These are phyloP conservation scores for Melinaea marsaeus DNA, from an alignment of 2,888 invertebrate genomes.

Conservation along the genomic window DNA sequence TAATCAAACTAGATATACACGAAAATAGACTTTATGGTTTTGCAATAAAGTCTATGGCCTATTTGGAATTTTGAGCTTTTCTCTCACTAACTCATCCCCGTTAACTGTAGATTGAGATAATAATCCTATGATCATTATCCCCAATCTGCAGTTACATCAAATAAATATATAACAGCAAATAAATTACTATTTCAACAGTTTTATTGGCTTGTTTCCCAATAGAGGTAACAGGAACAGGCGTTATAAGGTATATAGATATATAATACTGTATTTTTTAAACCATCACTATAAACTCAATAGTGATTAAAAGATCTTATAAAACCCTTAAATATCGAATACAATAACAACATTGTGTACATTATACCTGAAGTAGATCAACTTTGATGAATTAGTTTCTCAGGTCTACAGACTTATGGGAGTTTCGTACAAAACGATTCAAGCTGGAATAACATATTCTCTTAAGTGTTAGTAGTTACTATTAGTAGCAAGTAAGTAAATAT, in stretches of 20 bases:
- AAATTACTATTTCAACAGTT: conserved; percentile 4
- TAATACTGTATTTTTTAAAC: not conserved
- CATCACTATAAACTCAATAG: not conserved
- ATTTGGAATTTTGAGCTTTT: not conserved
- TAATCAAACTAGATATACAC: not conserved
- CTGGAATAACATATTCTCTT: too few species aligned
- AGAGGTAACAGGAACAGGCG: not conserved
- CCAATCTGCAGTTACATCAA: too few species aligned
- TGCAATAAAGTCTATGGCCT: conserved; percentile 2
- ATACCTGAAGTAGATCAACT: too few species aligned
- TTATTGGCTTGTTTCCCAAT: not conserved
- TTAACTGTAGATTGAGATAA: conserved; percentile 3
- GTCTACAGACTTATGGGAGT: too few species aligned
- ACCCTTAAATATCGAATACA: too few species aligned
- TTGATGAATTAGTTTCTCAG: too few species aligned
- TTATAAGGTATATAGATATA: not conserved
- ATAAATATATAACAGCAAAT: not conserved
- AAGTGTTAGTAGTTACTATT: too few species aligned
- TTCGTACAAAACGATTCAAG: too few species aligned
- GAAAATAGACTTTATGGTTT: not conserved
- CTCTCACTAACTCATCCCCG: not conserved
- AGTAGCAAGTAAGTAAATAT: too few species aligned
- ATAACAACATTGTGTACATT: too few species aligned
- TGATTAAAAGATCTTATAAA: too few species aligned
- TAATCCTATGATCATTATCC: not conserved